Evolutionary conservation across 1,140 invertebrate species (phyloP).

Genomic region (Gonioctena quinquepunctata): DNA sequence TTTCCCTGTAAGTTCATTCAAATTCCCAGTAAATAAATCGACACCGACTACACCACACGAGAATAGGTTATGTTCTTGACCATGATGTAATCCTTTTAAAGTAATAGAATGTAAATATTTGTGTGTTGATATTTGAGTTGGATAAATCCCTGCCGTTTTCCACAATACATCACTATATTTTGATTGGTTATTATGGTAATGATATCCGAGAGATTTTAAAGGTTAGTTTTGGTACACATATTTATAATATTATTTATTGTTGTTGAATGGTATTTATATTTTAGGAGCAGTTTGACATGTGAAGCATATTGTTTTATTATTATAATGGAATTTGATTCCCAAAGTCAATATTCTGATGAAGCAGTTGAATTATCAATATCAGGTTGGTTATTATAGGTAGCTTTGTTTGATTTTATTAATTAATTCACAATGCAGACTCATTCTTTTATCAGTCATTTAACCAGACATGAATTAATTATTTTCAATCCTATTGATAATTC

Average conservation of each 20-base stretch:
- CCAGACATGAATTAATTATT: not conserved
- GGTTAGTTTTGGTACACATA: not conserved
- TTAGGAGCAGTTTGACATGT: constrained; percentile 12
- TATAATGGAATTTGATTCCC: constrained; percentile 47
- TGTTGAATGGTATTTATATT: not conserved
- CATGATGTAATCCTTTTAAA: constrained; percentile 37
- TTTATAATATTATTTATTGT: not conserved
- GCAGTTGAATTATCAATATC: constrained; percentile 44
- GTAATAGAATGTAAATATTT: constrained; percentile 34
- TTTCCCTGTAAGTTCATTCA: too few relatives aligned
- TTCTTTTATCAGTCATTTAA: not conserved
- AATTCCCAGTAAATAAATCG: not conserved
- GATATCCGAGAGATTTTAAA: too few relatives aligned
- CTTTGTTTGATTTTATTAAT: not conserved
- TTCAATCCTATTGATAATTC: not conserved
- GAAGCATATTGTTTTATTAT: constrained; percentile 9
- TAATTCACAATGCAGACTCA: not conserved
- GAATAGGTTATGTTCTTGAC: constrained; percentile 35
- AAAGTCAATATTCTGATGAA: constrained; percentile 48
- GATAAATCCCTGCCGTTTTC: not conserved
- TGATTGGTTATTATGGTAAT: too few relatives aligned
- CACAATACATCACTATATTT: too few relatives aligned
- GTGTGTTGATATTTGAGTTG: constrained; percentile 27
- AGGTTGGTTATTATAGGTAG: constrained; percentile 33
- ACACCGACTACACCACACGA: not conserved